Evolutionary conservation across 2,113 vertebrate genomes (phyloP), one percentile per base, ranked within the genome.

Genomic region (Numenius arquata): DNA sequence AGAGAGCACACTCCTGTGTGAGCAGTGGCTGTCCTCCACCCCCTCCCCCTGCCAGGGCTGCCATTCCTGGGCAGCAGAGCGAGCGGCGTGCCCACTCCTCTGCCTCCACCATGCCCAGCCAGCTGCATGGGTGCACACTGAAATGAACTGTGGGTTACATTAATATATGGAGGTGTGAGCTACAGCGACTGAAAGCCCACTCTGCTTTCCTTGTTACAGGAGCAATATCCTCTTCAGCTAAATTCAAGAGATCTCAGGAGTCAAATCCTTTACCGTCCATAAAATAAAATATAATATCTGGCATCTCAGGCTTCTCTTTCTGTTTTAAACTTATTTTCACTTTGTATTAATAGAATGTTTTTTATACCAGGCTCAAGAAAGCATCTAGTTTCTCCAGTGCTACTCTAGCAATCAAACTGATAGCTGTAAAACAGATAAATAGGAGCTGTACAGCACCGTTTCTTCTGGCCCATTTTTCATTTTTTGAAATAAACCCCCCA

Each of bases 371-470:
- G 68, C 90, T 88, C 88, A 90, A 78, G 95, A 89, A 93, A 96
- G 92, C 91, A 96, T 89, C 94, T 95, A 86, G 73, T 93, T 97
- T 97, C 95, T 85, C 93, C 58, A 81, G 94, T 88, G 88, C 87
- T 97, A 93, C 94, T 92, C 95, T 86, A 91, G 93, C 90, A 95
- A 97, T 97, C 97, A 93, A 98, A 92, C 56, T 89, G 96, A 97
- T 97, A 96, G 96, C 95, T 98, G 95, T 97, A 98, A 96, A 98
- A 77, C 95, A 98, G 97, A 98, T 98, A 98, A 98, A 98, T 91
- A 98, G 97, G 93, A 97, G 95, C 95, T 88, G 67, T 85, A 93
- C 85, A 91, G 88, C 92, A 88, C 27, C 4, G 15, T 94, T 95
- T 95, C 95, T 96, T 67, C 88, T 29, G 63, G 85, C 77, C 94